A percentile compares a stretch with the other conserved stretches of the same genome.
These are phyloP conservation scores for Enteromius afrohamiltoni DNA, from an alignment of 2,797 vertebrate species.

Conservation along the genomic window DNA sequence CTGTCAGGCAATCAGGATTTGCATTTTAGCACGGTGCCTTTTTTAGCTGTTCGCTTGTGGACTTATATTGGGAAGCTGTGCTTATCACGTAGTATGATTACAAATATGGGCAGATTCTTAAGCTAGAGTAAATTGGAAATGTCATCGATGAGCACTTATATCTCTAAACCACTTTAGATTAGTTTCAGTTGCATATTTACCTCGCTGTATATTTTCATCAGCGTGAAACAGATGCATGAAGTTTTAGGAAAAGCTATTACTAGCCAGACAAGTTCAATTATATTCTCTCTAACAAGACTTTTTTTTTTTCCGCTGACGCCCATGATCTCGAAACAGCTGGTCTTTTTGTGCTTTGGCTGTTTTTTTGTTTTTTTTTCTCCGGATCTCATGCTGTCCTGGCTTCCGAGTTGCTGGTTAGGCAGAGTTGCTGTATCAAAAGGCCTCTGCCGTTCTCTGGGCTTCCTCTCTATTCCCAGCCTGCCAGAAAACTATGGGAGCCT, in stretches of 20 bases:
- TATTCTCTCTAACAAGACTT: conserved; percentile 62
- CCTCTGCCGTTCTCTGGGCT: conserved; percentile 64
- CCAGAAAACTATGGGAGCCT: conserved; percentile 54
- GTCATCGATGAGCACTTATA: conserved; percentile 59
- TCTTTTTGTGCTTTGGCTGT: conserved; percentile 72
- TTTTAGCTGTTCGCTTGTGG: conserved; percentile 36
- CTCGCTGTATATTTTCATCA: conserved; percentile 53
- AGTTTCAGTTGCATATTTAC: conserved; percentile 57
- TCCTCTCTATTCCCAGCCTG: conserved; percentile 53
- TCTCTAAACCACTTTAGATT: conserved; percentile 60
- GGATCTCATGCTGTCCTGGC: conserved; percentile 78
- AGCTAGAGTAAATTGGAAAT: conserved; percentile 65
- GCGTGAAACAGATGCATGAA: conserved; percentile 45
- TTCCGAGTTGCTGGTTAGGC: conserved; percentile 69
- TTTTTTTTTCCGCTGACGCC: conserved; percentile 65
- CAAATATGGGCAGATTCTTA: conserved; percentile 53
- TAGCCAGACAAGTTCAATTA: conserved; percentile 64
- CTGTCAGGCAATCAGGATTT: conserved; percentile 51
- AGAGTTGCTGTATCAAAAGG: conserved; percentile 68
- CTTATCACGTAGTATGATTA: conserved; percentile 49
- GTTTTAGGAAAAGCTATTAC: conserved; percentile 59
- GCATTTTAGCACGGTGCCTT: conserved; percentile 40
- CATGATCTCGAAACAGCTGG: conserved; percentile 76
- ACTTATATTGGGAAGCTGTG: conserved; percentile 46
- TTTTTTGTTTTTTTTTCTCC: conserved; percentile 70